Percentiles rank a stretch among this genome's conserved stretches.
phyloP scores from a whole-genome alignment of 1,140 invertebrate species.

The Cotesia chilonis region DNA sequence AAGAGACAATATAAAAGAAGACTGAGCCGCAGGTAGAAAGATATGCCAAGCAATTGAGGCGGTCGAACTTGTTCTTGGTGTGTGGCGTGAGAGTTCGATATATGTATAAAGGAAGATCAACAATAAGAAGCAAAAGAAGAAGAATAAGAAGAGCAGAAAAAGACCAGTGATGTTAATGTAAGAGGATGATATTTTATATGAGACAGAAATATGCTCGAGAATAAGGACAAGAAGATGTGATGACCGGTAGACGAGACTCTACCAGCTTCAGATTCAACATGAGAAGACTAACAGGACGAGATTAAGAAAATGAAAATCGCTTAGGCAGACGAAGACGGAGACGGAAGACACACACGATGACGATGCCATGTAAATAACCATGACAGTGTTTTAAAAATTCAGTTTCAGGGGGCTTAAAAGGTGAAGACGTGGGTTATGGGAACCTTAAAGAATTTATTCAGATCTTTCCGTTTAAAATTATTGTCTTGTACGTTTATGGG shows the following conservation, averaged over 20 bases:
- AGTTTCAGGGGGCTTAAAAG: neutral
- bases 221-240: conserved; percentile 4
- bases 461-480: neutral
- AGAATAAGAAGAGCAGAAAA: neutral
- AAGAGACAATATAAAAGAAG: neutral
- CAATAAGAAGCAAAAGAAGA: neutral
- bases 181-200: conserved; percentile 4
- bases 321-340: neutral
- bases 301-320: conserved; percentile 11
- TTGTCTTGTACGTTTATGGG: conserved; percentile 1
- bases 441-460: conserved; percentile 12
- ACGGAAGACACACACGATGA: conserved; percentile 10
- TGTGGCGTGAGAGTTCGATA: conserved; percentile 16
- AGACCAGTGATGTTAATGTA: neutral
- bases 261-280: too few relatives aligned
- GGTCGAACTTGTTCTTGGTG: neutral
- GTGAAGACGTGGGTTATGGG: conserved; percentile 30
- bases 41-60: conserved; percentile 4
- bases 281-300: neutral
- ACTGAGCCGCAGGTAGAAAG: neutral
- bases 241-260: conserved; percentile 5
- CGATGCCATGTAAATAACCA: too few relatives aligned
- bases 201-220: conserved; percentile 7
- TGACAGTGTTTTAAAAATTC: conserved; percentile 29
- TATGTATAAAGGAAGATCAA: neutral